Evolutionary conservation across 2,113 vertebrate genomes (phyloP).

Genomic region (Sterna hirundo): DNA sequence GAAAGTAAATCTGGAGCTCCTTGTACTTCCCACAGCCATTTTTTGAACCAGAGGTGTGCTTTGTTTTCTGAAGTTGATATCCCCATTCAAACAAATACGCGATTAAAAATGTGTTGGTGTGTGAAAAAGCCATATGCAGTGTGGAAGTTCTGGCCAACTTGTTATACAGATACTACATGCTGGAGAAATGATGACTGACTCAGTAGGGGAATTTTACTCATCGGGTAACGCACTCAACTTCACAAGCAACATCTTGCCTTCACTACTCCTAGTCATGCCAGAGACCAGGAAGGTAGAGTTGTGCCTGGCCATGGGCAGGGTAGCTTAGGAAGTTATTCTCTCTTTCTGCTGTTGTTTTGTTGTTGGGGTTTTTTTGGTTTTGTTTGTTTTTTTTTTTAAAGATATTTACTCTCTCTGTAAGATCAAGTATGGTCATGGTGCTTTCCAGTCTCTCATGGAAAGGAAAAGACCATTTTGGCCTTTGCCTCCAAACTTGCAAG

Average conservation of each 20-base stretch:
- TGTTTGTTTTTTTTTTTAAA: neutral
- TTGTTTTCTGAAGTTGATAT: constrained; percentile 46
- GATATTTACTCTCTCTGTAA: neutral
- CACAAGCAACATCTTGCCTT: neutral
- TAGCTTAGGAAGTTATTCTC: neutral
- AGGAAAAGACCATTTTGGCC: neutral
- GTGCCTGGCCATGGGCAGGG: neutral
- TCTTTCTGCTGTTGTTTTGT: neutral
- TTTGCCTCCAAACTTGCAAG: neutral
- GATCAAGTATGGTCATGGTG: neutral
- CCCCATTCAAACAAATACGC: constrained; percentile 29
- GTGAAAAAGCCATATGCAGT: constrained; percentile 56
- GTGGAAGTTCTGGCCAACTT: constrained; percentile 42
- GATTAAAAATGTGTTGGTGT: constrained; percentile 52
- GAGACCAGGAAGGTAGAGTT: neutral
- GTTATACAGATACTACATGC: constrained; percentile 9
- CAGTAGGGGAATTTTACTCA: neutral
- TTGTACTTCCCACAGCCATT: neutral
- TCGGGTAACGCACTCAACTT: neutral
- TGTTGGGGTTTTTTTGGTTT: neutral
- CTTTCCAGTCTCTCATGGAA: neutral
- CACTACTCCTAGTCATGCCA: neutral
- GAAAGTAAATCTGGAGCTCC: neutral
- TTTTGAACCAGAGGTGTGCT: neutral
- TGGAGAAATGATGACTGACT: constrained; percentile 33